Base-by-base conservation (phyloP, 2,113 vertebrate species). In the Passer montanus region DNA sequence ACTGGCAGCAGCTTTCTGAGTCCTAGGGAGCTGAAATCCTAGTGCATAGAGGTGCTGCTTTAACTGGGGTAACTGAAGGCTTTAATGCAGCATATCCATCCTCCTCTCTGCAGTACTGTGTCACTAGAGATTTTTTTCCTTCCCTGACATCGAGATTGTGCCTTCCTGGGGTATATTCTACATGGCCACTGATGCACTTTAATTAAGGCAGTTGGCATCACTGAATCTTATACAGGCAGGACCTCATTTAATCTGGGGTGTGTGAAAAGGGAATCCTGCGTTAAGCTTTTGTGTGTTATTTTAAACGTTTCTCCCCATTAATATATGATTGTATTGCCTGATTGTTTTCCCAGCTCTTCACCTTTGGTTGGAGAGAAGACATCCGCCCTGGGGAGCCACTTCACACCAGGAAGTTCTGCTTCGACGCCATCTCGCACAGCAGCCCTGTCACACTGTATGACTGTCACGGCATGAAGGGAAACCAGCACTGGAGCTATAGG, bases 361-460 rank as follows among this genome's bases (percentile, higher is more conserved):
- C 99, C n/a, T 99, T 99, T 47, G 98, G 99, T 19, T 99, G 99
- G 99, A 98, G 99, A 89, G 98, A 99, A 94, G 99, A 99, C 56
- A 98, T 99, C 76, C 98, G 99, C 20, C 98, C 98, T 0, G 98
- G 99, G 11, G 98, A 99, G 81, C 99, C 99, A 0, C 97, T 99
- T 59, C 99, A 99, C 96, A 99, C 98, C 62, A 98, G 99, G 21
- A 99, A 99, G 69, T 98, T 99, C 97, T 99, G 99, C 97, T 98
- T 99, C 0, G 99, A 99, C 0, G 98, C 98, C 3, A 90, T 99
- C 94, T 98, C 98, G 0, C 98, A 98, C 96, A 98, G 89, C 59
- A 99, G 98, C 93, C 97, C 98, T 0, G 98, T 99, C 94, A 99
- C 98, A 0, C 98, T 99, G 21, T 99, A 99, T 28, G 99, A 99